Base-by-base conservation (phyloP, 2,797 vertebrate species). In the Smutsia gigantea region DNA sequence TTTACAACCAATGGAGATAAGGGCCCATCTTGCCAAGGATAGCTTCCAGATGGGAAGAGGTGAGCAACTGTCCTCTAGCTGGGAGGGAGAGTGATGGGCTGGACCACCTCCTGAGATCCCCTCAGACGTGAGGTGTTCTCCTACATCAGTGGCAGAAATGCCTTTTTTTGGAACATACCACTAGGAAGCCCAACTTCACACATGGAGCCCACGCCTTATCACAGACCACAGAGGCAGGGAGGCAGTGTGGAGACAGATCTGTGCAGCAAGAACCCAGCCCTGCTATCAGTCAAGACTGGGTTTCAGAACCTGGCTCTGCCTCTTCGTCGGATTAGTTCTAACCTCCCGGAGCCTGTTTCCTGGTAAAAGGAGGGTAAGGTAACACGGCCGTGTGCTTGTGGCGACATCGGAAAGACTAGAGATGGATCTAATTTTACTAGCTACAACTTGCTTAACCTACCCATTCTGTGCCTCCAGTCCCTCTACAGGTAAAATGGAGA, bases 351-450 rank as follows among this genome's bases (percentile, higher is more conserved):
- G 71, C 61, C 42, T 31, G 1, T 18, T 69, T 78, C 15, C 12
- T 57, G 61, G 37, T 15, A 75, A 81, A 61, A 37, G 14, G 49
- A 72, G 17, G 12, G 29, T 14, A 39, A 90, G 34, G 19, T 23
- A 12, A 42, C 0, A 5, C 2, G 4, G 23, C n/a, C 69, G 10
- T 13, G 34, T 0, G 4, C 3, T 2, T 8, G 29, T 29, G 21
- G 59, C 4, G 23, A 71, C 31, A 25, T 79, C 13, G 39, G 29
- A 77, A 93, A 59, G n/a, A 15, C 5, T 1, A 13, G 4, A 59
- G 17, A 31, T 3, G 27, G 27, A 84, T 4, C 25, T 51, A 19
- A 68, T 9, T 64, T 86, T 61, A 6, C 59, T 10, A 39, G 3
- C 78, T 34, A 34, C 23, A 10, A n/a, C 55, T 59, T 29, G 23